Evolutionary conservation across 2,113 vertebrate genomes (phyloP).

Genomic region (Spea bombifrons): DNA sequence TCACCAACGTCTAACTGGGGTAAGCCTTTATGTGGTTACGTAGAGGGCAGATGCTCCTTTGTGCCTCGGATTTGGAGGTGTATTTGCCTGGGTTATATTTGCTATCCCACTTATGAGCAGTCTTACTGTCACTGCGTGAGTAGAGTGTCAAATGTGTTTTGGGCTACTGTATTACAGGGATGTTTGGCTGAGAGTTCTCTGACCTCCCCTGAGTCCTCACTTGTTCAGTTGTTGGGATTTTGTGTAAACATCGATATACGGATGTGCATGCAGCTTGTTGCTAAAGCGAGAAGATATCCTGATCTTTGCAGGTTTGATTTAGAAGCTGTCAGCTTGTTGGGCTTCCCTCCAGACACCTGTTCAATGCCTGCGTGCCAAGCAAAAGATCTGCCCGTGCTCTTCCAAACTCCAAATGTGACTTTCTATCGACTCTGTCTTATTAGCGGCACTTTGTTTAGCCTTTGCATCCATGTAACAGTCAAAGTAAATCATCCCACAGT

Average conservation of each 20-base stretch:
- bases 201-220: too few relatives aligned
- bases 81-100: too few relatives aligned
- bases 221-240: too few relatives aligned
- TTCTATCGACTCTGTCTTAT: conserved; percentile 24
- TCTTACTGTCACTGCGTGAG: too few relatives aligned
- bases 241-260: conserved; percentile 1
- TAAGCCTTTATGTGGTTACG: too few relatives aligned
- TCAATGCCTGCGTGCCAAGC: conserved; percentile 24
- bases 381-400: conserved; percentile 40
- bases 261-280: conserved; percentile 16
- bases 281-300: conserved; percentile 51
- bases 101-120: too few relatives aligned
- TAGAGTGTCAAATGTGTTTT: too few relatives aligned
- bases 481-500: conserved; percentile 15
- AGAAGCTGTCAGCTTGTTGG: conserved; percentile 50
- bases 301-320: conserved; percentile 45
- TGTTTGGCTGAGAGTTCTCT: too few relatives aligned
- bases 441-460: conserved; percentile 21
- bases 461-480: background rate
- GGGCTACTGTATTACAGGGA: too few relatives aligned
- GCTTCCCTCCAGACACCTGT: conserved; percentile 45
- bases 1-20: too few relatives aligned
- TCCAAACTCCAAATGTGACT: conserved; percentile 6
- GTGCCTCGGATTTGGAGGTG: too few relatives aligned
- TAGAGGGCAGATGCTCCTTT: too few relatives aligned